Percentiles rank a stretch among this genome's conserved stretches.
phyloP scores from a whole-genome alignment of 2,888 invertebrate genomes.

The Cosmia trapezina region DNA sequence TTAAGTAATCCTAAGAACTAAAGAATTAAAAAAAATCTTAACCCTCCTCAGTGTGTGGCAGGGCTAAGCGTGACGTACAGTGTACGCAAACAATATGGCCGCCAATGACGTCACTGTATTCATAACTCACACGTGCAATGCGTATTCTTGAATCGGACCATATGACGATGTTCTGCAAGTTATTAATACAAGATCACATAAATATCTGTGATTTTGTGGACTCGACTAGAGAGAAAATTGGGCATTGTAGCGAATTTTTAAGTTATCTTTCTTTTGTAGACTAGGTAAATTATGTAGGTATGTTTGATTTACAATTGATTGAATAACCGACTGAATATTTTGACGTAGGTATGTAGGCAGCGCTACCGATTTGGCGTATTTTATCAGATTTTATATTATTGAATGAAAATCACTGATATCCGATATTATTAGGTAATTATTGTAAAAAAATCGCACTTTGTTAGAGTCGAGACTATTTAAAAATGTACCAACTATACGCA shows the following conservation, averaged over 20 bases:
- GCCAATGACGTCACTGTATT: constrained; percentile 62
- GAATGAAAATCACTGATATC: background rate
- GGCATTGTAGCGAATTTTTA: background rate
- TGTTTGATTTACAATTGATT: background rate
- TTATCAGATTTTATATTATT: background rate
- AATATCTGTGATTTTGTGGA: background rate
- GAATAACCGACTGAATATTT: background rate
- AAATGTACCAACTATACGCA: background rate
- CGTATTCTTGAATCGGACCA: constrained; percentile 44
- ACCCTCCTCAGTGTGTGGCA: constrained; percentile 36
- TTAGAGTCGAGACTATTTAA: background rate
- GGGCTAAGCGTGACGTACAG: constrained; percentile 57
- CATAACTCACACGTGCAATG: constrained; percentile 54
- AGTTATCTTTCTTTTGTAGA: background rate
- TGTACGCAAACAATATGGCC: constrained; percentile 58
- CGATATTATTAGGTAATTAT: background rate
- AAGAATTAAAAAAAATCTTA: background rate
- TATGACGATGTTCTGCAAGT: constrained; percentile 24
- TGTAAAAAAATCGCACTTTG: background rate
- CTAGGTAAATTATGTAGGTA: no score
- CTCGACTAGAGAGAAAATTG: background rate
- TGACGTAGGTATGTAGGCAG: background rate
- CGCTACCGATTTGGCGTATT: background rate
- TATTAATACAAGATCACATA: constrained; percentile 10
- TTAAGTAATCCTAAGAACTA: background rate